Evolutionary conservation across 2,888 invertebrate species (phyloP), one percentile per base, ranked within the genome.

Genomic region (Leptopterna dolabrata): DNA sequence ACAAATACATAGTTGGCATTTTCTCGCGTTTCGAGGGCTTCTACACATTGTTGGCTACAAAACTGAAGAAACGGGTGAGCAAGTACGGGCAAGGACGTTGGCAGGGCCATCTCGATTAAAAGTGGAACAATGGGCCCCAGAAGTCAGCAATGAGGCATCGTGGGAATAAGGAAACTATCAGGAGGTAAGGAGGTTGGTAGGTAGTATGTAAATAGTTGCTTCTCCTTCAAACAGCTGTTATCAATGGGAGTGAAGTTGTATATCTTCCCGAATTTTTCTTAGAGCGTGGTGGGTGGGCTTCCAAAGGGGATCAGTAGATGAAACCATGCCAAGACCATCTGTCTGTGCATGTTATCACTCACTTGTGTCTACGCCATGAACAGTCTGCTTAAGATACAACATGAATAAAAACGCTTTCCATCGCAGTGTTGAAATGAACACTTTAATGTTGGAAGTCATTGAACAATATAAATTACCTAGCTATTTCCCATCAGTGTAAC

Each of bases 71-170:
- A 30, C 9, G 51, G 55, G 36, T 16, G 29, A 83, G 19, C 73
- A 85, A 85, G 85, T 73, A 11, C 85, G 85, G 7, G 47, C 85
- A 85, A 85, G 85, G 85, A 73, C 85, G 85, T 47, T 24, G 51
- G 81, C 29, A 43, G 47, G 85, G 76, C 30, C 85, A 76, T 85
- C 73, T 43, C 47, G 85, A 85, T 85, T 85, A 85, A 47, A 85
- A 71, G 45, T 85, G n/a, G 85, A 85, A 85, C 85, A 76, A 81
- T 81, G 36, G 36, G 81, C 30, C 45, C 29, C 51, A 43, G 70
- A 63, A 83, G 36, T 27, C 51, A 24, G 70, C n/a, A 51, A 43
- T 63, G 71, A 41, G 29, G 73, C 36, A 14, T 36, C 85, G 73
- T 73, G 76, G 85, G 76, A 85, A 85, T 47, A 19, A 85, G 85